These are phyloP conservation scores for Nesospiza acunhae DNA, from an alignment of 2,113 vertebrate genomes.

Conservation along the genomic window DNA sequence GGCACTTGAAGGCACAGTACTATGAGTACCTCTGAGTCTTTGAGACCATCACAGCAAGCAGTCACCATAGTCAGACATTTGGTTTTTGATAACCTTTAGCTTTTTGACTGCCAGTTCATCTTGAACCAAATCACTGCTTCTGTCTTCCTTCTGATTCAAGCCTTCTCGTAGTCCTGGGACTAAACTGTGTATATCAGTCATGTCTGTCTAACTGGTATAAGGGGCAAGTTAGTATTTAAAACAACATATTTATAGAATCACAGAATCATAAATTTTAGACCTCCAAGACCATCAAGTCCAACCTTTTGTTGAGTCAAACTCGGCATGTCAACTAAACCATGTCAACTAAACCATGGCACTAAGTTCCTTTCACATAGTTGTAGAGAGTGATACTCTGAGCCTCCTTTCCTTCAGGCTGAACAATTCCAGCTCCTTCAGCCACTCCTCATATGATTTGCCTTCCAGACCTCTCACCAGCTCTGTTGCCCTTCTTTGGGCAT, in stretches of 20 bases:
- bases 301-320: background rate
- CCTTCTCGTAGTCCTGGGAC: background rate
- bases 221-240: background rate
- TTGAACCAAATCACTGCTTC: background rate
- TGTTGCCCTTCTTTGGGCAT: background rate
- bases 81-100: background rate
- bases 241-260: background rate
- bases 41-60: background rate
- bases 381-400: background rate
- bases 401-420: background rate
- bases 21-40: background rate
- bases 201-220: background rate
- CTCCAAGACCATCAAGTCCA: background rate
- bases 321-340: background rate
- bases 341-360: background rate
- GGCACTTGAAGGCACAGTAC: background rate
- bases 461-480: background rate
- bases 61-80: background rate
- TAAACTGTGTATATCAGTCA: background rate
- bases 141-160: background rate
- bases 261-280: background rate
- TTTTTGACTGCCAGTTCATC: background rate
- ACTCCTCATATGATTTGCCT: background rate
- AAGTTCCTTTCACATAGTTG: background rate
- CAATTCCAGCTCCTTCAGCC: background rate